Evolutionary conservation across 2,113 vertebrate genomes (phyloP).

Genomic region (Acanthisitta chloris): DNA sequence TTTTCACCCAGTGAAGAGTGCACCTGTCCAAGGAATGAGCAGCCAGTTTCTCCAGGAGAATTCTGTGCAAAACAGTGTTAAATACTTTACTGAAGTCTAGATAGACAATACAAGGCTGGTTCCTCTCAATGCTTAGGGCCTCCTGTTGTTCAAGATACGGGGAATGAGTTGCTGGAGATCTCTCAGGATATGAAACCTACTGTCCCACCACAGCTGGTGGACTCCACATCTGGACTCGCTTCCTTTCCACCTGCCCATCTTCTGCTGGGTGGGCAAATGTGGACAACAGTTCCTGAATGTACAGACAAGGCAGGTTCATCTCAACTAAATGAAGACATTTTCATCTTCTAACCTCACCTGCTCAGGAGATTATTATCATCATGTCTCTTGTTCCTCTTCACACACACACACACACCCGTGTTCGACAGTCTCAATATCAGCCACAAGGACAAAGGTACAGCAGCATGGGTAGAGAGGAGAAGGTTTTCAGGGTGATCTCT

Average conservation of each 20-base stretch:
- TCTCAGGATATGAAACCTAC: neutral
- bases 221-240: accelerated
- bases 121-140: neutral
- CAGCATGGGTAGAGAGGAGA: neutral
- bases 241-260: neutral
- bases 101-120: neutral
- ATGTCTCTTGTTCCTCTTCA: neutral
- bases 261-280: neutral
- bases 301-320: neutral
- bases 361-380: neutral
- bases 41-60: neutral
- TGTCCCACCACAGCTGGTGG: neutral
- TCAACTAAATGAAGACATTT: neutral
- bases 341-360: neutral
- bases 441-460: neutral
- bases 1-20: neutral
- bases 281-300: too few relatives aligned
- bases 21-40: neutral
- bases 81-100: neutral
- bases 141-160: neutral
- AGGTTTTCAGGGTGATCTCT: neutral
- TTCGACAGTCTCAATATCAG: neutral
- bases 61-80: neutral
- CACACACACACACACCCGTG: too few relatives aligned
- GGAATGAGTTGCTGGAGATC: neutral